Base-by-base conservation (phyloP, 2,888 invertebrate species). In the Steinernema scapterisci region DNA sequence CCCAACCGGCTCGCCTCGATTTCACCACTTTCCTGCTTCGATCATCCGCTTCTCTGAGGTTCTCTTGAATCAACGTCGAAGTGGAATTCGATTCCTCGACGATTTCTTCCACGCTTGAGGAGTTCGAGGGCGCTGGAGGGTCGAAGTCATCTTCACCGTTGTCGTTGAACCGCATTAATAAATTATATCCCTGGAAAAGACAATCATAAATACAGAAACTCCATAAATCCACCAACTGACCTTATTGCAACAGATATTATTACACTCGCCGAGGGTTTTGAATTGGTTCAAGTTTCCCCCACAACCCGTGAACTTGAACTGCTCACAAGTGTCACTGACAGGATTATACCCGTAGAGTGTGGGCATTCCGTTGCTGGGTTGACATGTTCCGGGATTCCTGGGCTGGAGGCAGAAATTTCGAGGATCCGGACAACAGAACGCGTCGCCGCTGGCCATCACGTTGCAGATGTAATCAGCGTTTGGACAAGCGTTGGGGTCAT, bases 201-300 rank as follows among this genome's bases (percentile, higher is more conserved):
- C n/a, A 48, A 23, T 21, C 5, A 3, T 7, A 21, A 63, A 16
- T n/a, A 21, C 2, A 21, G n/a, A 16, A 16, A 16, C 19, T 5
- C n/a, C n/a, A n/a, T n/a, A 9, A 7, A 0, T 2, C 31, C 31
- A 70, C 0, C 16, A 63, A 13, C 70, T 16, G 23, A 76, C 76
- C 70, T 76, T 76, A 38, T 76, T 76, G 21, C 76, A 72, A 54
- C 76, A 76, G 27, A 76, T 71, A 38, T 43, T 76, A 31, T 77
- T 71, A 44, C 79, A 79, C 19, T 73, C 54, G n/a, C 43, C 51
- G 25, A 54, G 44, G 1, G 78, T 70, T 2, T 75, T 51, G 45
- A 80, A 80, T 31, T 80, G 81, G 71, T 80, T 80, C 38, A 63
- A 46, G 70, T 80, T 80, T 19, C 79, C 80, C 1, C 73, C 75